Evolutionary conservation across 2,797 vertebrate genomes (phyloP).

Genomic region (Linurgus olivaceus): DNA sequence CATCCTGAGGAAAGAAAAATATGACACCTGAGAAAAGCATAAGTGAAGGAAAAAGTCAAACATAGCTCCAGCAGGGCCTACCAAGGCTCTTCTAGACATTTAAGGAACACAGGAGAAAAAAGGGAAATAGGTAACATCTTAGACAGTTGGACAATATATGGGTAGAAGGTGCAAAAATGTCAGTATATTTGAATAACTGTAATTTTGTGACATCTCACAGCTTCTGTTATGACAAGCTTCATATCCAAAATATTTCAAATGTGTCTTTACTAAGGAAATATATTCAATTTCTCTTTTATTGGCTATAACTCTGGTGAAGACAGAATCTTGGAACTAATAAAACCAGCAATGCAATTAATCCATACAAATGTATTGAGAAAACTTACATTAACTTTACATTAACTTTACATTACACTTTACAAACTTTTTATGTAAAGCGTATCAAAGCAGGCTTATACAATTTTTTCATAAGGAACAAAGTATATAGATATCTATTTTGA

Average conservation of each 20-base stretch:
- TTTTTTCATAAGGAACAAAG: background rate
- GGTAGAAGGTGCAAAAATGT: background rate
- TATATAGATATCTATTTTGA: background rate
- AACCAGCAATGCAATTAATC: background rate
- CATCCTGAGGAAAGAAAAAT: constrained; percentile 49
- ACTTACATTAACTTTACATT: background rate
- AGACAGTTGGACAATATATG: background rate
- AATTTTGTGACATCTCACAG: background rate
- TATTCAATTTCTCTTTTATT: background rate
- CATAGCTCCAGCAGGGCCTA: background rate
- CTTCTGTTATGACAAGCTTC: background rate
- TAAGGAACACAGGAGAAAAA: background rate
- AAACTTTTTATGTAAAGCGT: background rate
- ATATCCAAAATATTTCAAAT: background rate
- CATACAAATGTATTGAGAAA: background rate
- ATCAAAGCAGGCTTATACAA: background rate
- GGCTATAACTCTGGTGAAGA: background rate
- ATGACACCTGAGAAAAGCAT: background rate
- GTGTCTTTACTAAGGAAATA: background rate
- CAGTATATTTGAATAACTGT: background rate
- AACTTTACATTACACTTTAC: no score
- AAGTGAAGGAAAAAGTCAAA: background rate
- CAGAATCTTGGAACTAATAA: background rate
- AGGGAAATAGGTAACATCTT: background rate
- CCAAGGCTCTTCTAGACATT: background rate